Evolutionary conservation across 1,140 invertebrate species (phyloP), one percentile per base, ranked within the genome.

Genomic region (Chrysoperla carnea): DNA sequence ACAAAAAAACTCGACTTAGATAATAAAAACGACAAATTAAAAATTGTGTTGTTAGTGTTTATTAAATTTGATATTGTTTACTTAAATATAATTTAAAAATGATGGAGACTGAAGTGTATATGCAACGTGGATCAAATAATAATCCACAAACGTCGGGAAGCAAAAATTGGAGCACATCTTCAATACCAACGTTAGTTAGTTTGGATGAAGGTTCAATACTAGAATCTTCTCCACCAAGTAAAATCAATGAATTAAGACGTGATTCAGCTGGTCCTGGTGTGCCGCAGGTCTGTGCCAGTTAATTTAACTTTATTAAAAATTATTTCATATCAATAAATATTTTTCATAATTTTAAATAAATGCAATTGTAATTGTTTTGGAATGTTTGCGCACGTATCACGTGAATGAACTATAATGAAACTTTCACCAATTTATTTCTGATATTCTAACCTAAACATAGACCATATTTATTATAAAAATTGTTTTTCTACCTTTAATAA

Each of bases 141-240:
- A 33, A 33, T 12, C 8, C 8, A 9, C 8, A 9, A 12, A 12
- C 8, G 31, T 9, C 8, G 4, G 31, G 31, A 2, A 33, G 8
- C 4, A 63, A 65, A 46, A 60, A 63, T 48, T 64, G 62, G 60
- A 59, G 56, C 48, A 59, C 58, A 37, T 55, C 56, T 39, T 63
- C 61, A 42, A 62, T 59, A 44, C 57, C 62, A 37, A 59, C 59
- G 46, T 53, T 65, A 49, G 57, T 60, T 42, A 53, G 58, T 37
- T 33, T 33, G 6, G 31, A 33, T 11, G 31, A 33, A 33, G 31
- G 31, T 11, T 33, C 31, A 12, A 33, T 12, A 2, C n/a, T 33
- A 2, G 31, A 12, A 11, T 23, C 17, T 23, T 23, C 17, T 23
- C 17, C 17, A 23, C 17, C 17, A 23, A 12, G 3, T 12, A 33